Percentiles rank a stretch among this genome's conserved stretches.
Conservation (phyloP, 1,140 invertebrate species). For the Cyclargus thomasi region DNA sequence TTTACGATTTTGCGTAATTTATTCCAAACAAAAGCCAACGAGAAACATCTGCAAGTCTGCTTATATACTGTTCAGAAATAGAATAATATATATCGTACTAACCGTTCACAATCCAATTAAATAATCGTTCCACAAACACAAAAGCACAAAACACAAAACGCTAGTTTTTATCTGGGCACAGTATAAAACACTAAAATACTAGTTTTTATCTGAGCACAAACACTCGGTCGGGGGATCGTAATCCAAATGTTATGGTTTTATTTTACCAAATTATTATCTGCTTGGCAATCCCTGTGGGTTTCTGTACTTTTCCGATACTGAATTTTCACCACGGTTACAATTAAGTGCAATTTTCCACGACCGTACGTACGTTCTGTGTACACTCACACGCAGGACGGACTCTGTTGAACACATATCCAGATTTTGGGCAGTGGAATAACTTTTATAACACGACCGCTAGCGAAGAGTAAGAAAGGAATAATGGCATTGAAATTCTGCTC, state of each 20-base stretch:
- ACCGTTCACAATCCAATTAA: conserved; percentile 3
- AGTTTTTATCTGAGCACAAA: not conserved
- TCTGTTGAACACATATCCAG: not conserved
- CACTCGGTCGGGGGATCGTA: not conserved
- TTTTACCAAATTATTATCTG: not conserved
- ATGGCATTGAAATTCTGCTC: conserved; percentile 1
- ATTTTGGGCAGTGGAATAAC: not conserved
- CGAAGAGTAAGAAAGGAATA: conserved; percentile 3
- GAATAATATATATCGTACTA: not conserved
- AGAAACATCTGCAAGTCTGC: conserved; percentile 10
- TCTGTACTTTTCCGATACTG: not conserved
- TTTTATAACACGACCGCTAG: not conserved
- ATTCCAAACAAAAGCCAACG: not conserved
- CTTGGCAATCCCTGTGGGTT: not conserved
- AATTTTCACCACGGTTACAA: not conserved
- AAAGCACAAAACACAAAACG: not conserved
- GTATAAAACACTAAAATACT: not conserved
- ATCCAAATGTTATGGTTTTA: not conserved
- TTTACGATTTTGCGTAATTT: not conserved
- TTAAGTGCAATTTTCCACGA: not conserved
- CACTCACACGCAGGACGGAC: too few species aligned
- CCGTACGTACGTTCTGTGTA: not conserved
- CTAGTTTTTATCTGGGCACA: too few species aligned
- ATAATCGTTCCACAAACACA: not conserved
- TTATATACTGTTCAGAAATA: conserved; percentile 9